phyloP scores from a whole-genome alignment of 2,113 vertebrate genomes.

The Scatophagus argus region DNA sequence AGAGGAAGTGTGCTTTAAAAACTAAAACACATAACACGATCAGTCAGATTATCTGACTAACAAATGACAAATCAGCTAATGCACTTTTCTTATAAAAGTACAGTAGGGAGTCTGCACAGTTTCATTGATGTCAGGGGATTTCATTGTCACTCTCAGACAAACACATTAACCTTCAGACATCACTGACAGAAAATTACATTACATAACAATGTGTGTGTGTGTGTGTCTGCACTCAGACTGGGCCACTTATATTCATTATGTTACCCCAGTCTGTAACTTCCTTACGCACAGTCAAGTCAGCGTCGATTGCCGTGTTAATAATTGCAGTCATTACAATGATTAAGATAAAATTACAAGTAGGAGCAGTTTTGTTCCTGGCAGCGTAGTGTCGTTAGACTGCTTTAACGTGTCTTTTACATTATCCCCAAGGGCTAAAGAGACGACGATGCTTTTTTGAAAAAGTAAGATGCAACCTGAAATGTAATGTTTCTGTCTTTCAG shows the following conservation, averaged over 20 bases:
- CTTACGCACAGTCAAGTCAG: neutral
- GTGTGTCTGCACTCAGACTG: neutral
- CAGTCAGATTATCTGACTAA: conserved; percentile 28
- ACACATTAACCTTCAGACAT: conserved; percentile 20
- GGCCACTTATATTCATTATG: conserved; percentile 11
- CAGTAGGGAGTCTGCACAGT: conserved; percentile 23
- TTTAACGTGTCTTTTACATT: neutral
- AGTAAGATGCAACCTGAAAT: neutral
- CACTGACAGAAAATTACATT: conserved; percentile 41
- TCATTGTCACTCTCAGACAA: conserved; percentile 24
- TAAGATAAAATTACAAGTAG: neutral
- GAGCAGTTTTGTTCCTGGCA: neutral
- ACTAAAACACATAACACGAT: conserved; percentile 12
- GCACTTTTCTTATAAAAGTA: neutral
- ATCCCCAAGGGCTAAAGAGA: neutral
- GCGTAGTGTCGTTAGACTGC: rapidly evolving
- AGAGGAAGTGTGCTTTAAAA: neutral
- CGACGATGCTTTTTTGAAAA: too few species aligned
- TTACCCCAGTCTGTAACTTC: neutral
- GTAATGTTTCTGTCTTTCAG: neutral
- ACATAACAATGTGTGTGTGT: conserved; percentile 32
- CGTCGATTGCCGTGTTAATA: neutral
- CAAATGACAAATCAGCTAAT: conserved; percentile 4
- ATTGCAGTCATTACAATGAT: conserved; percentile 33
- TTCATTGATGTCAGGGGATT: conserved; percentile 14